Percentiles rank a stretch among this genome's conserved stretches.
Evolutionary conservation across 2,888 invertebrate species (phyloP).

Genomic region (Epinotia bilunana): DNA sequence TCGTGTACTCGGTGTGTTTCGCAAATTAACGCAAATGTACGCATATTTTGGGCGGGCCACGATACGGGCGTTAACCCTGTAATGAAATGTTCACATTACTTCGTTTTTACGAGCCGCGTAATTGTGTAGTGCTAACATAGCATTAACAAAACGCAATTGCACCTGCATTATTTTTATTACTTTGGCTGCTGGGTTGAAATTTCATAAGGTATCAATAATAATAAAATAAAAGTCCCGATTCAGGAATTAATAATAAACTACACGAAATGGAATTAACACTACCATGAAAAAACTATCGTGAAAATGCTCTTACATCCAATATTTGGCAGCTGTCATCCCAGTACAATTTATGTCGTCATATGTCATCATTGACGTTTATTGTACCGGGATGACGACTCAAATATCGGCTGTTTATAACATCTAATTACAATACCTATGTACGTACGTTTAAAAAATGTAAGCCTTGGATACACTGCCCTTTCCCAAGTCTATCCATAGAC

Average conservation of each 20-base stretch:
- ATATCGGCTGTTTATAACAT: no score
- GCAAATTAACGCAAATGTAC: conserved; percentile 18
- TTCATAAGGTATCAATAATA: background rate
- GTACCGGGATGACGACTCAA: no score
- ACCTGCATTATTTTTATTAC: background rate
- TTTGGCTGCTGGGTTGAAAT: background rate
- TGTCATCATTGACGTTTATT: no score
- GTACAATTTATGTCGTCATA: no score
- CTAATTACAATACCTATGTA: no score
- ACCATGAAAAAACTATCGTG: no score
- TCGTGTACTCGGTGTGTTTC: conserved; percentile 4
- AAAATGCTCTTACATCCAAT: no score
- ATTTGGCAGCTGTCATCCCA: no score
- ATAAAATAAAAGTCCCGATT: background rate
- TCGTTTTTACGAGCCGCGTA: conserved; percentile 2
- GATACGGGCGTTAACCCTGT: background rate
- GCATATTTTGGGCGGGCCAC: conserved; percentile 4
- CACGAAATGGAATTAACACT: no score
- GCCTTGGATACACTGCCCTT: background rate
- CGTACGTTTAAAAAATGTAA: background rate
- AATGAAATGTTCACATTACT: conserved; percentile 12
- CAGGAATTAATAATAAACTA: no score
- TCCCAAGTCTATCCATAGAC: conserved; percentile 15
- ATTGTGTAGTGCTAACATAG: conserved; percentile 14
- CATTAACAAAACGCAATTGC: conserved; percentile 22